Conservation (phyloP, 2,888 invertebrate genomes). For the Calameuta filiformis region DNA sequence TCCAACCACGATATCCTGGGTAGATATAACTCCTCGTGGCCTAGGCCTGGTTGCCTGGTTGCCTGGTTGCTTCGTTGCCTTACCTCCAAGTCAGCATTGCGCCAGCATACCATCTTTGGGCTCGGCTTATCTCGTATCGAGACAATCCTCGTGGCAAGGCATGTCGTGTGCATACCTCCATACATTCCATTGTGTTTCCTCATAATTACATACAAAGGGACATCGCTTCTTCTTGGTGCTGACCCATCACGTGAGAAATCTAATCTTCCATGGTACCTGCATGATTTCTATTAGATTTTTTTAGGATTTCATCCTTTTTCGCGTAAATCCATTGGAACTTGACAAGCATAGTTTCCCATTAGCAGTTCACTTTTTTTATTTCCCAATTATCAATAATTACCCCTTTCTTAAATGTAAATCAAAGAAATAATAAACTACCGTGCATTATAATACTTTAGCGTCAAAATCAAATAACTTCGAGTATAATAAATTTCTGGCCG, state of each 20-base stretch:
- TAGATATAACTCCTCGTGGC: conserved; percentile 39
- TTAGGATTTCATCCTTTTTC: background rate
- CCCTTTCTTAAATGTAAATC: background rate
- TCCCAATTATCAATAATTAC: background rate
- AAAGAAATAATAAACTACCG: conserved; percentile 42
- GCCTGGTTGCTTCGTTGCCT: conserved; percentile 8
- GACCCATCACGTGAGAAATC: conserved; percentile 47
- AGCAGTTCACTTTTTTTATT: background rate
- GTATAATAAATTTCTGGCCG: conserved; percentile 57
- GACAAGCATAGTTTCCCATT: background rate
- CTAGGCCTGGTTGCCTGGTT: conserved; percentile 4
- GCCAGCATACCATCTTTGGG: conserved; percentile 57
- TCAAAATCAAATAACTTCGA: conserved; percentile 60
- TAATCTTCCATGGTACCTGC: conserved; percentile 7
- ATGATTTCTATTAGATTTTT: background rate
- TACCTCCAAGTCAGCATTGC: conserved; percentile 12
- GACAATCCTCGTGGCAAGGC: conserved; percentile 40
- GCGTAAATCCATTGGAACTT: conserved; percentile 21
- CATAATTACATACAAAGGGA: conserved; percentile 54
- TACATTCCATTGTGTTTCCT: conserved; percentile 58
- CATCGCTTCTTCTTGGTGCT: conserved; percentile 31
- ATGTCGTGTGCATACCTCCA: conserved; percentile 51
- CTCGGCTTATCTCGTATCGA: conserved; percentile 54
- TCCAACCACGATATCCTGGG: conserved; percentile 46
- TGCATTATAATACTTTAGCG: conserved; percentile 62